Percentiles rank a stretch among this genome's conserved stretches.
phyloP scores from a whole-genome alignment of 1,140 invertebrate genomes.

The Calliopsis andreniformis region DNA sequence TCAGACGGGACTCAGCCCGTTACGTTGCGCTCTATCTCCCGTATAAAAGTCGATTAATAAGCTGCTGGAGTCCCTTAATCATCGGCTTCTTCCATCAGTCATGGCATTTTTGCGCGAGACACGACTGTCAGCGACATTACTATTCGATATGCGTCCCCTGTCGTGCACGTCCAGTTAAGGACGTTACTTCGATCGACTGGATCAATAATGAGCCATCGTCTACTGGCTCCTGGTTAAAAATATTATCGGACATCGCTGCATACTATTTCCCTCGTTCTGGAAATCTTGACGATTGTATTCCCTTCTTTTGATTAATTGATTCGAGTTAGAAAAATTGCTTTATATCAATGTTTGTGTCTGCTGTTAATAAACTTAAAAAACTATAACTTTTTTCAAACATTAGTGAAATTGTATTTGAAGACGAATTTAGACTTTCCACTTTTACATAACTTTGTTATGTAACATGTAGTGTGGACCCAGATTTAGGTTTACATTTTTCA shows the following conservation, averaged over 20 bases:
- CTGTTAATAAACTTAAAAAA: too few relatives aligned
- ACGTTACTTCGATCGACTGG: constrained; percentile 1
- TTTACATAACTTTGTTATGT: too few relatives aligned
- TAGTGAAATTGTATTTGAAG: too few relatives aligned
- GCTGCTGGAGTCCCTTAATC: constrained; percentile 14
- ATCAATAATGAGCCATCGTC: constrained; percentile 14
- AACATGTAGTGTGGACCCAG: too few relatives aligned
- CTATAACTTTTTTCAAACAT: too few relatives aligned
- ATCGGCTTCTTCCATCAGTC: constrained; percentile 3
- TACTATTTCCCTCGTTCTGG: too few relatives aligned
- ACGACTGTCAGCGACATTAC: constrained; percentile 7
- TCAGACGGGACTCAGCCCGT: not conserved
- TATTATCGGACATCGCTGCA: not conserved
- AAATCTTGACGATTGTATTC: too few relatives aligned
- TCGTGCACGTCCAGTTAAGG: constrained; percentile 13
- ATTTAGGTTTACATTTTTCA: too few relatives aligned
- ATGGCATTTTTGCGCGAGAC: constrained; percentile 4
- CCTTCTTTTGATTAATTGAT: too few relatives aligned
- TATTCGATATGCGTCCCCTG: constrained; percentile 7
- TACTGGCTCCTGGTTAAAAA: not conserved
- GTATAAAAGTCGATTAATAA: not conserved
- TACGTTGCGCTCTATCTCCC: not conserved
- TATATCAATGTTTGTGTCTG: too few relatives aligned
- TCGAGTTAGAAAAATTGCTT: too few relatives aligned
- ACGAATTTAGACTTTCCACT: too few relatives aligned